Evolutionary conservation across 2,113 vertebrate genomes (phyloP), one percentile per base, ranked within the genome.

Genomic region (Coracopsis vasa): DNA sequence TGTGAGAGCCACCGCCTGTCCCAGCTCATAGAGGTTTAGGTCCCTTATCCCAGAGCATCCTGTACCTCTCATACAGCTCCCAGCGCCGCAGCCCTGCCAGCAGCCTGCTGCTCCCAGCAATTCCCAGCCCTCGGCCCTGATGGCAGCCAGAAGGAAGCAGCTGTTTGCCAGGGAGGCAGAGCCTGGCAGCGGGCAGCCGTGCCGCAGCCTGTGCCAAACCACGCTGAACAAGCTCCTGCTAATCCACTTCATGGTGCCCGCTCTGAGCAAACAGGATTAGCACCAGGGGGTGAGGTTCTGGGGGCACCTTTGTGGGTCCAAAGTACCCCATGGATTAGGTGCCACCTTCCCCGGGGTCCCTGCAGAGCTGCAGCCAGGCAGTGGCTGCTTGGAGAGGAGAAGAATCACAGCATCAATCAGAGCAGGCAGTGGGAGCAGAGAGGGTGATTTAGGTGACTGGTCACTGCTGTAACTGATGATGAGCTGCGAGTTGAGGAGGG

Each of bases 371-470:
- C 95, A 71, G 87, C 13, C 16, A 3, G 72, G 0, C 37, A 15
- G 70, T 2, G 73, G 54, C 51, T 85, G 12, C 11, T 74, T 6
- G 78, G 66, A 90, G 70, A 69, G 92, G 25, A 85, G 94, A 61
- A 64, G 90, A 90, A 92, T 31, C 1, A 3, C 27, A 11, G 74
- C 90, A 61, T 88, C 90, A 28, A 87, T 75, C 70, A 64, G 79
- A 90, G 79, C 31, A 0, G 78, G 64, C 73, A 89, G 88, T 1
- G 7, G 51, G 67, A 86, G 88, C 88, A 39, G 25, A 37, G 73
- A 29, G 39, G 73, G 95, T 93, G 95, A 97, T 97, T 94, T 82
- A 97, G 88, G 90, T 80, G 85, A 69, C 4, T 65, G 94, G 94
- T 69, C 94, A 95, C 66, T 2, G 27, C 66, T 5, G 39, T 86